These are phyloP conservation scores for Synaphobranchus kaupii DNA, from an alignment of 2,797 vertebrate species.

Conservation along the genomic window DNA sequence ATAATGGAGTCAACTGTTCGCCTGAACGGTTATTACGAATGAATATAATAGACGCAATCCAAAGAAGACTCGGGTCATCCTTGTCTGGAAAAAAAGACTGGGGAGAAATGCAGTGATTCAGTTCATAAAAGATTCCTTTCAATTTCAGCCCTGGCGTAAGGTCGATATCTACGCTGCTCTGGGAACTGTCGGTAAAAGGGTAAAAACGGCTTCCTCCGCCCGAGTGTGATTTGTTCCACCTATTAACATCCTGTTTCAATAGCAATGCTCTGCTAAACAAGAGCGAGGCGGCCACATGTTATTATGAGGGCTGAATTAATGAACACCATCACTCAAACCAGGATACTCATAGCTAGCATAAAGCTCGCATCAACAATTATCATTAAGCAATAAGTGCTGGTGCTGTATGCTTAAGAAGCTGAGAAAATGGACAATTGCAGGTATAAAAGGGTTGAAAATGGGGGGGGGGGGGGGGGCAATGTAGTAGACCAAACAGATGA, in stretches of 20 bases:
- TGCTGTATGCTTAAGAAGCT: background rate
- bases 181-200: background rate
- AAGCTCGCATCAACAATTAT: background rate
- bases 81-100: constrained; percentile 4
- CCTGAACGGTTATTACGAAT: background rate
- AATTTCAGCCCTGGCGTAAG: constrained; percentile 26
- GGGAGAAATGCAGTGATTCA: background rate
- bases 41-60: constrained; percentile 2
- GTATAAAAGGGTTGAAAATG: background rate
- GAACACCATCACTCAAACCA: constrained; percentile 21
- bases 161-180: constrained; percentile 8
- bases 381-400: background rate
- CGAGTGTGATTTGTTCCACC: constrained; percentile 17
- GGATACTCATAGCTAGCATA: background rate
- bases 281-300: background rate
- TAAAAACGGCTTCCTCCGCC: constrained; percentile 7
- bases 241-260: constrained; percentile 22
- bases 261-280: constrained; percentile 16
- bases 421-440: background rate
- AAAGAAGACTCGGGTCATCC: background rate
- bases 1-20: constrained; percentile 3
- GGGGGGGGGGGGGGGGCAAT: too few relatives aligned
- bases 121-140: constrained; percentile 12
- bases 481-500: background rate
- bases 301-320: constrained; percentile 8